Evolutionary conservation across 1,140 invertebrate genomes (phyloP).

Genomic region (Trachelipus rathkii): DNA sequence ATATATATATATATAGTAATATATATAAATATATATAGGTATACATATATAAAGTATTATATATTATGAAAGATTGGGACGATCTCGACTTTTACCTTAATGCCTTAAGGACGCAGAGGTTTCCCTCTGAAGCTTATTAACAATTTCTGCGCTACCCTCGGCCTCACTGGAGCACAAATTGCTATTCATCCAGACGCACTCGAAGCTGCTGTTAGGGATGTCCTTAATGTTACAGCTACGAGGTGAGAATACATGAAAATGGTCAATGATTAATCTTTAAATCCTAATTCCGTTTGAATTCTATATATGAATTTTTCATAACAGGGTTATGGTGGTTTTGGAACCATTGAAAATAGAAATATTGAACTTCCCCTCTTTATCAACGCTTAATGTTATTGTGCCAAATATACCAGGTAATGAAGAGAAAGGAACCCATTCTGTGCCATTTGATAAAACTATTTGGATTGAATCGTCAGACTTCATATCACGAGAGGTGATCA

Average conservation of each 20-base stretch:
- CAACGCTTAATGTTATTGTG: slow-evolving; percentile 62
- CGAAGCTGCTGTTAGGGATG: slow-evolving; percentile 85
- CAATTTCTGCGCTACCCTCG: slow-evolving; percentile 90
- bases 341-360: slow-evolving; percentile 90
- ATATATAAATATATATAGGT: no score
- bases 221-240: slow-evolving; percentile 79
- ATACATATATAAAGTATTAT: no score
- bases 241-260: no score
- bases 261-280: no score
- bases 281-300: no score
- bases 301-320: no score
- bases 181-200: slow-evolving; percentile 85
- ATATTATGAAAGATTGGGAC: slow-evolving; percentile 95
- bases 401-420: slow-evolving; percentile 88
- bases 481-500: no score
- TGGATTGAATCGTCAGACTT: slow-evolving; percentile 90
- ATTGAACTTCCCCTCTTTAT: slow-evolving; percentile 64
- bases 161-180: slow-evolving; percentile 90
- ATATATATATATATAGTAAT: no score
- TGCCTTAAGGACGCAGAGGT: slow-evolving; percentile 84
- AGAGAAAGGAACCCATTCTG: slow-evolving; percentile 65
- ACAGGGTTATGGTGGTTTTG: slow-evolving; percentile 83
- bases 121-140: slow-evolving; percentile 93
- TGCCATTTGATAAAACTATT: slow-evolving; percentile 69
- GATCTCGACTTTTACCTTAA: slow-evolving; percentile 93